Evolutionary conservation across 2,797 vertebrate genomes (phyloP), one percentile per base, ranked within the genome.

Genomic region (Tenualosa ilisha): DNA sequence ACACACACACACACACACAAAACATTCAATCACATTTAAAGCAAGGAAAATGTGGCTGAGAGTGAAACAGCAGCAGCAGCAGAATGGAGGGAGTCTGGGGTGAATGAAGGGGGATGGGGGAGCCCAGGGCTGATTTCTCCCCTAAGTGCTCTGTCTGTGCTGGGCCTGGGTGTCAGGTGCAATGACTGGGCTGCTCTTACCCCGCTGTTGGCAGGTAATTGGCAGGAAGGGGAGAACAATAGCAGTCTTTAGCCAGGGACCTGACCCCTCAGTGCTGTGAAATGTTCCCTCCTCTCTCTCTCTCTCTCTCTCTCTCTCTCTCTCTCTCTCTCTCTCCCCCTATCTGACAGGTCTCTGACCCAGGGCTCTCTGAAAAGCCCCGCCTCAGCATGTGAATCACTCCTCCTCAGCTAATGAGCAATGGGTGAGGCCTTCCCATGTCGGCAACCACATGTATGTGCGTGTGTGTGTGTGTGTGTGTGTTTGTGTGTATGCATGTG

Each of bases 141-240:
- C 15, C 68, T 75, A 17, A 75, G 31, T 75, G 68, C 68, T 75
- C 68, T 40, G 68, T 75, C 68, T 75, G 68, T 31, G 85, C 11
- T 83, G 82, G 82, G 81, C 24, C 22, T 86, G 82, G 82, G 81
- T 56, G 81, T 54, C 63, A 86, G 85, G 82, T 61, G 65, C 81
- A 86, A 68, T 51, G 56, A 26, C 61, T 7, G 6, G 22, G 46
- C 81, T 75, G 82, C 75, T 82, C 85, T 86, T 46, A 56, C 46
- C 79, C 22, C 49, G 40, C 61, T 40, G 7, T 26, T 86, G 63
- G 6, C 51, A 40, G 24, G 85, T 86, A 82, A 86, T 83, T 83
- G 82, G 15, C 81, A 86, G 82, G 82, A 86, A 86, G 85, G 12
- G 6, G 37, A 3, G 50, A 85, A 85, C 85, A 85, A 85, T 85